Evolutionary conservation across 2,113 vertebrate genomes (phyloP).

Genomic region (Abramis brama): DNA sequence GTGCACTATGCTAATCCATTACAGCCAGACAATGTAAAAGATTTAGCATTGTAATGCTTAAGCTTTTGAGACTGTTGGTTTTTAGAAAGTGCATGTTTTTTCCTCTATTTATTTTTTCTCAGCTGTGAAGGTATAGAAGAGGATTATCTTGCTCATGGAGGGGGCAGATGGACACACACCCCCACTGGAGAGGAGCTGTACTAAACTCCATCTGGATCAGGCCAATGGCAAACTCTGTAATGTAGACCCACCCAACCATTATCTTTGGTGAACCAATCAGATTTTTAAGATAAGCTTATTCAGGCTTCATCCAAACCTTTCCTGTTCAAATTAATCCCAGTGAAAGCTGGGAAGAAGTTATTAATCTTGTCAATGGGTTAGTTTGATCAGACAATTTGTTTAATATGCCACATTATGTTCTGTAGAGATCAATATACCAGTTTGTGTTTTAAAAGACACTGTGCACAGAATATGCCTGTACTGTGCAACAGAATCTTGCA

Average conservation of each 20-base stretch:
- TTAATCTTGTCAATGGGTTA: constrained; percentile 70
- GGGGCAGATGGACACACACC: constrained; percentile 74
- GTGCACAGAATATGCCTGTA: neutral
- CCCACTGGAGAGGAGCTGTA: constrained; percentile 47
- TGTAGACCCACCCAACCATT: constrained; percentile 68
- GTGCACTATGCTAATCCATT: neutral
- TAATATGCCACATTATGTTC: neutral
- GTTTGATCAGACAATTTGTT: constrained; percentile 37
- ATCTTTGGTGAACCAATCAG: constrained; percentile 68
- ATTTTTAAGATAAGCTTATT: constrained; percentile 26
- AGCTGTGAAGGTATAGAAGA: constrained; percentile 76
- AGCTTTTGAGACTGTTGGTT: neutral
- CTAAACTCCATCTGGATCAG: constrained; percentile 47
- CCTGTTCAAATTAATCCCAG: constrained; percentile 72
- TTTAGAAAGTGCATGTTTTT: constrained; percentile 8
- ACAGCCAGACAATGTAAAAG: neutral
- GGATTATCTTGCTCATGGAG: constrained; percentile 78
- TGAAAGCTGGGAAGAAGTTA: constrained; percentile 73
- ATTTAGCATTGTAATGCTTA: neutral
- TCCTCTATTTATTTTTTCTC: constrained; percentile 61
- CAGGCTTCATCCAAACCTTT: constrained; percentile 56
- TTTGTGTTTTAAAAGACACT: neutral
- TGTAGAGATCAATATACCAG: neutral
- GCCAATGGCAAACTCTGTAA: constrained; percentile 63
- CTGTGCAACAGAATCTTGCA: neutral